A percentile compares a stretch with the other conserved stretches of the same genome.
Evolutionary conservation across 2,113 vertebrate species (phyloP).

Genomic region (Leptosomus discolor): DNA sequence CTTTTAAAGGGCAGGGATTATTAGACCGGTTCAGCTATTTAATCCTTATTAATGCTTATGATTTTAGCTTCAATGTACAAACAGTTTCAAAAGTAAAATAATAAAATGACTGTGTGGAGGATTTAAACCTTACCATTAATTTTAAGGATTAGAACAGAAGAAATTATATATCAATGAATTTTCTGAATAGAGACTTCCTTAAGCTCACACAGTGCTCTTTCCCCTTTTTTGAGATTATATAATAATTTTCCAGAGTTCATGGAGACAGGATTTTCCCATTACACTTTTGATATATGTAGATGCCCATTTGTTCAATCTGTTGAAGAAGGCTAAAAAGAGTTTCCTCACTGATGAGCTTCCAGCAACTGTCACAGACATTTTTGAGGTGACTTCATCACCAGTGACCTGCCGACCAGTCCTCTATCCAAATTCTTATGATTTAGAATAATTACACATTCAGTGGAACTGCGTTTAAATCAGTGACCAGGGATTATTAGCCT

Average conservation of each 20-base stretch:
- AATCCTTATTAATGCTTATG: not conserved
- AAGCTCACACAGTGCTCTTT: not conserved
- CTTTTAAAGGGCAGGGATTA: not conserved
- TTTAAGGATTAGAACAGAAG: not conserved
- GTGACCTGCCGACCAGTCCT: not conserved
- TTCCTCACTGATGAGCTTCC: not conserved
- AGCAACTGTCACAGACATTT: not conserved
- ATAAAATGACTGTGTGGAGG: not conserved
- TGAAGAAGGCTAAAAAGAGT: not conserved
- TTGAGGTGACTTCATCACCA: not conserved
- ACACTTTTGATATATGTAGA: not conserved
- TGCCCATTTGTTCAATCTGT: not conserved
- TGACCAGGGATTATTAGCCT: not conserved
- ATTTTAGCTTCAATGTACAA: not conserved
- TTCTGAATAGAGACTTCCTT: not conserved
- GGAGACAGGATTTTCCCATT: not conserved
- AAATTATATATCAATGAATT: not conserved
- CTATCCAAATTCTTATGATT: not conserved
- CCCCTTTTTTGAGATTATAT: not conserved
- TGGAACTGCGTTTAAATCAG: not conserved
- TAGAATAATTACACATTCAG: not conserved
- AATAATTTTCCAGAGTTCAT: not conserved
- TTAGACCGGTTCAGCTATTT: not conserved
- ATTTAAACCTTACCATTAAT: not conserved
- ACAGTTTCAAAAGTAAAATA: not conserved